Conservation (phyloP, 1,140 invertebrate species). For the Anastrepha obliqua region DNA sequence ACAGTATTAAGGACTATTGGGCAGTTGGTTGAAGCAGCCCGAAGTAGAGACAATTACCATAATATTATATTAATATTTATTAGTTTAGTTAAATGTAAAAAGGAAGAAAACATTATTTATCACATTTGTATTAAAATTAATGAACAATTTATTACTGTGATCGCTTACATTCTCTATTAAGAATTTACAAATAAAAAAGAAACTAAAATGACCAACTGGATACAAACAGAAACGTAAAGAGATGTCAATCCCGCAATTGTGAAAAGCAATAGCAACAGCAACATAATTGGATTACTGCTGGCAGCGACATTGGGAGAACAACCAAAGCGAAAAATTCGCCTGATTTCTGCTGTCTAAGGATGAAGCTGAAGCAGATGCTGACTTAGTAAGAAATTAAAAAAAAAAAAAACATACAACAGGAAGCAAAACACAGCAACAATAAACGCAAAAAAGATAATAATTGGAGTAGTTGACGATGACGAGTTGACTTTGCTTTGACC, state of each 20-base stretch:
- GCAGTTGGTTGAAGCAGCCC: no score
- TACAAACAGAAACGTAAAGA: neutral
- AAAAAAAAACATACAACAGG: neutral
- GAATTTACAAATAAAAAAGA: no score
- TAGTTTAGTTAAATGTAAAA: no score
- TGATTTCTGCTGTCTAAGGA: neutral
- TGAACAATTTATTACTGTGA: no score
- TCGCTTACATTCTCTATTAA: no score
- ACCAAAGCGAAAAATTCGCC: neutral
- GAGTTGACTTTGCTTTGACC: neutral
- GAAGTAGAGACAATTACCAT: no score
- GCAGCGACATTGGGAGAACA: neutral
- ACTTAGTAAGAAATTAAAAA: neutral
- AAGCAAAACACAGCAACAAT: constrained; percentile 6
- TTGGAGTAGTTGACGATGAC: constrained; percentile 6
- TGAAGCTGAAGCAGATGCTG: neutral
- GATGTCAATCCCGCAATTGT: neutral
- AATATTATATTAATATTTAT: no score
- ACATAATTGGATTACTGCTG: no score
- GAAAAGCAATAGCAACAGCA: neutral
- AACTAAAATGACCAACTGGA: no score
- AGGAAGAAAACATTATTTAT: no score
- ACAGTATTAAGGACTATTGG: no score
- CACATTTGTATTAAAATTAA: no score
- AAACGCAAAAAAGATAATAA: constrained; percentile 4